These are phyloP conservation scores for Nothoprocta pentlandii DNA, from an alignment of 2,113 vertebrate genomes.

Conservation along the genomic window DNA sequence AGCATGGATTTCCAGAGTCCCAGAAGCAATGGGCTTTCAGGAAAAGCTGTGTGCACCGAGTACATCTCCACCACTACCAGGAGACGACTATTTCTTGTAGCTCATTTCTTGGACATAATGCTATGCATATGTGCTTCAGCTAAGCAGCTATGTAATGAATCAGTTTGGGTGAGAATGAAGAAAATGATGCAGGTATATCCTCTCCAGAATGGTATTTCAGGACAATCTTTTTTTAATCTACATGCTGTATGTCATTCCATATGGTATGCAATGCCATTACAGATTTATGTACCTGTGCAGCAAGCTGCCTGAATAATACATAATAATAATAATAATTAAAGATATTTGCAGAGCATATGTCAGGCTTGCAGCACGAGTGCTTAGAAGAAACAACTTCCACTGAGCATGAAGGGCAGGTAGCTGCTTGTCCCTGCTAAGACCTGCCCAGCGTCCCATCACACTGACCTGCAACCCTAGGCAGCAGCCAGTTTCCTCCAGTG, in stretches of 20 bases:
- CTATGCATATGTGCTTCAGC: background rate
- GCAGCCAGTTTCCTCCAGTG: background rate
- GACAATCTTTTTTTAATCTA: background rate
- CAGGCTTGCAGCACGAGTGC: background rate
- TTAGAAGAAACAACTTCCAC: background rate
- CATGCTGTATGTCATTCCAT: background rate
- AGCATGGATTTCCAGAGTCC: no score
- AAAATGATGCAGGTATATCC: background rate
- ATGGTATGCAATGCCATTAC: background rate
- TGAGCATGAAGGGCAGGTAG: background rate
- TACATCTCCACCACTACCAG: background rate
- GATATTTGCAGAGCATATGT: background rate
- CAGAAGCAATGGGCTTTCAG: no score
- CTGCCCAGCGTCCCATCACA: background rate
- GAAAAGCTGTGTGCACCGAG: no score
- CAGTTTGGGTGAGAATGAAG: background rate
- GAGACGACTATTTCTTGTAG: accelerated
- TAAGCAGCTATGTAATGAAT: background rate
- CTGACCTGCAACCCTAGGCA: background rate
- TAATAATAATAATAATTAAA: background rate
- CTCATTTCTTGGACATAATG: background rate
- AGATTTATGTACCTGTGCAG: background rate
- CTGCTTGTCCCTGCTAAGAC: background rate
- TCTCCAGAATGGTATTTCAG: background rate
- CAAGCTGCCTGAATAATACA: background rate